phyloP scores from a whole-genome alignment of 2,113 vertebrate species.

The Aspiorhynchus laticeps region DNA sequence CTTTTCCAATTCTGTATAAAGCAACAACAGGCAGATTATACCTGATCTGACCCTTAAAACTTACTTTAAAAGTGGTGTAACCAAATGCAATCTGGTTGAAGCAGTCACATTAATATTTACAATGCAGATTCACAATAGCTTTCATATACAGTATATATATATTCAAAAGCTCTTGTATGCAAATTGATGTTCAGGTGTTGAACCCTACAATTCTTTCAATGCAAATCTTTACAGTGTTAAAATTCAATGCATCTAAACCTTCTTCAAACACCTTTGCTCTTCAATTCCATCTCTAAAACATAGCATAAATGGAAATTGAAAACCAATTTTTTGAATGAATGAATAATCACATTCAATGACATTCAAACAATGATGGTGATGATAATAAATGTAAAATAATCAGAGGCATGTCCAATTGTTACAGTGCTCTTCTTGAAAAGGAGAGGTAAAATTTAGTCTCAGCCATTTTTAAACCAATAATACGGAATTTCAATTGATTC shows the following conservation, averaged over 20 bases:
- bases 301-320: neutral
- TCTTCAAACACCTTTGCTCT: neutral
- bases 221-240: neutral
- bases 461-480: neutral
- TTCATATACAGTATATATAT: neutral
- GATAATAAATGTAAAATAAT: slow-evolving; percentile 16
- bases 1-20: neutral
- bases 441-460: neutral
- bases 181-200: neutral
- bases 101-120: neutral
- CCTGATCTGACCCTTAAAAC: neutral
- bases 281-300: neutral
- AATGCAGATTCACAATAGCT: neutral
- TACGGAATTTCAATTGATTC: neutral
- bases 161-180: neutral
- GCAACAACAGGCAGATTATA: neutral
- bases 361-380: neutral
- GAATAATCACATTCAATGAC: neutral
- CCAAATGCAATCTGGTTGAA: neutral
- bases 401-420: neutral
- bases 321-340: neutral
- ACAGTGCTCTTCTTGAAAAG: neutral
- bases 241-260: neutral
- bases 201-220: neutral
- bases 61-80: neutral